A percentile compares a stretch with the other conserved stretches of the same genome.
These are phyloP conservation scores for Ceramica pisi DNA, from an alignment of 2,888 invertebrate genomes.

Conservation along the genomic window DNA sequence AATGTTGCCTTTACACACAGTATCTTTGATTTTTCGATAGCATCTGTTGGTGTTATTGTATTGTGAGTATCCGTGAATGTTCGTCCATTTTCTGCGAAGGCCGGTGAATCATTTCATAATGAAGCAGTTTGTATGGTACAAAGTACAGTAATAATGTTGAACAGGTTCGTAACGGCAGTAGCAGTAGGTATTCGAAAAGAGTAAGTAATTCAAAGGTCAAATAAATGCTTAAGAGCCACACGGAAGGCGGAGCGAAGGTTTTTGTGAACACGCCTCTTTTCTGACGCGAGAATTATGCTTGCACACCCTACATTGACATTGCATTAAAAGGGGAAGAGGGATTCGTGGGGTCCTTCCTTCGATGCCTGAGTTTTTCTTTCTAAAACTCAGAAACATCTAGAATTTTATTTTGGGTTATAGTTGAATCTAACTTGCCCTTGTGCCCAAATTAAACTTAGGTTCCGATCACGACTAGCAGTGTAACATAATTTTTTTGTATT, in stretches of 20 bases:
- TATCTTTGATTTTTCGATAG: slow-evolving; percentile 75
- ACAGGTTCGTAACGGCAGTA: slow-evolving; percentile 17
- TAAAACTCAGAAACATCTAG: too few relatives aligned
- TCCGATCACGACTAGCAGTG: too few relatives aligned
- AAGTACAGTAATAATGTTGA: slow-evolving; percentile 23
- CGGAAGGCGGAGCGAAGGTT: slow-evolving; percentile 40
- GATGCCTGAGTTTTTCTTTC: too few relatives aligned
- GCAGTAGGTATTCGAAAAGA: slow-evolving; percentile 27
- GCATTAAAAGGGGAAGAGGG: not conserved
- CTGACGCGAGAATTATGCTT: not conserved
- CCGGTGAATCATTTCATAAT: slow-evolving; percentile 58
- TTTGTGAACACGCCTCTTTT: slow-evolving; percentile 44
- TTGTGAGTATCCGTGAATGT: slow-evolving; percentile 61
- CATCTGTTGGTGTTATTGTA: slow-evolving; percentile 73
- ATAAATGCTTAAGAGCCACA: slow-evolving; percentile 13
- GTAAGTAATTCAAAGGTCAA: slow-evolving; percentile 33
- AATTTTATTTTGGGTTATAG: too few relatives aligned
- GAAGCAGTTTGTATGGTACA: slow-evolving; percentile 31
- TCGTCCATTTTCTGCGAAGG: slow-evolving; percentile 50
- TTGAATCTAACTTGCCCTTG: too few relatives aligned
- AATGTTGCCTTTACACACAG: slow-evolving; percentile 78
- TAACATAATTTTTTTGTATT: not conserved
- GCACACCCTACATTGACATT: not conserved
- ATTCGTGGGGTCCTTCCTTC: too few relatives aligned
- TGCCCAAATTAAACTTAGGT: accelerated